Evolutionary conservation across 2,797 vertebrate genomes (phyloP).

Genomic region (Synaphobranchus kaupii): DNA sequence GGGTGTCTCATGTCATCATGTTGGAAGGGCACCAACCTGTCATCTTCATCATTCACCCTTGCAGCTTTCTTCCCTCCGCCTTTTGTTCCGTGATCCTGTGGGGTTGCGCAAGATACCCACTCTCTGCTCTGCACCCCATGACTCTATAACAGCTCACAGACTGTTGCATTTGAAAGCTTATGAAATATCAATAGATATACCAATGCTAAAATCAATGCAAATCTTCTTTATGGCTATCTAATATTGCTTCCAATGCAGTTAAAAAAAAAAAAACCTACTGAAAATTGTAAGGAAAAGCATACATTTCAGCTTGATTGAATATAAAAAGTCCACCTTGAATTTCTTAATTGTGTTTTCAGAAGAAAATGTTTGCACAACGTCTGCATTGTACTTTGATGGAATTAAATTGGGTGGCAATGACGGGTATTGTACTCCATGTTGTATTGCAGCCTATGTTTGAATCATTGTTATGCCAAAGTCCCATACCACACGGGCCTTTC

Average conservation of each 20-base stretch:
- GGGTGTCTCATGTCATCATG: background rate
- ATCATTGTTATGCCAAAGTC: conserved; percentile 2
- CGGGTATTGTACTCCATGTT: background rate
- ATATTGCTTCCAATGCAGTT: background rate
- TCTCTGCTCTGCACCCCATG: background rate
- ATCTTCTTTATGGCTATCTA: background rate
- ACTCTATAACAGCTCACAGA: background rate
- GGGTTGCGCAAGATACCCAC: background rate
- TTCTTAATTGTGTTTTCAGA: background rate
- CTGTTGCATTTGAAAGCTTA: background rate
- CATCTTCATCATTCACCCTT: background rate
- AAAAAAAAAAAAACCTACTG: too few relatives aligned
- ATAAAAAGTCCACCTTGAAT: conserved; percentile 2
- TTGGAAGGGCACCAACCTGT: background rate
- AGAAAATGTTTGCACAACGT: background rate
- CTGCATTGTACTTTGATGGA: background rate
- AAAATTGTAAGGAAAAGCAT: background rate
- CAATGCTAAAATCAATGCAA: background rate
- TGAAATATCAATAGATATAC: background rate
- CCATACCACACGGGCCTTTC: background rate
- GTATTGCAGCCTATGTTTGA: background rate
- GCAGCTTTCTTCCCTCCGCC: background rate
- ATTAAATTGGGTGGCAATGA: background rate
- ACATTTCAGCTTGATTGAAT: background rate
- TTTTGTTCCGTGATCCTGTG: too few relatives aligned